These are phyloP conservation scores for Hypselothyrea guttata DNA, from an alignment of 2,888 invertebrate genomes.

Conservation along the genomic window DNA sequence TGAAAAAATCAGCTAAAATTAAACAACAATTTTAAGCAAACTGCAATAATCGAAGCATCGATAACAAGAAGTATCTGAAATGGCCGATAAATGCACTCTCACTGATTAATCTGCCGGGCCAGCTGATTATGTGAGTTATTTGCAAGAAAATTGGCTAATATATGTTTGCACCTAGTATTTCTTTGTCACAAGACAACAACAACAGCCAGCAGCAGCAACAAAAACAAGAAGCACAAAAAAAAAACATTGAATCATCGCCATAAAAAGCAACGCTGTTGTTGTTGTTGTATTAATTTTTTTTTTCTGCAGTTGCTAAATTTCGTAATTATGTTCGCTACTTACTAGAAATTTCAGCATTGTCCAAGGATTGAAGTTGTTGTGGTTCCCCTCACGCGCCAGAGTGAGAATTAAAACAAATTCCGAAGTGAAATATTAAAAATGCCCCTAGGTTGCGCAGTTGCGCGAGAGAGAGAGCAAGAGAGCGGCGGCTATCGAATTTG, in stretches of 20 bases:
- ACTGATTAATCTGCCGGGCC: too few relatives aligned
- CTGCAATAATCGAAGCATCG: constrained; percentile 7
- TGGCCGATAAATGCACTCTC: not conserved
- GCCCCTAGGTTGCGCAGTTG: constrained; percentile 2
- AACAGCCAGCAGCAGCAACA: constrained; percentile 13
- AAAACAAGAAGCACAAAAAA: constrained; percentile 1
- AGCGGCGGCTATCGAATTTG: too few relatives aligned
- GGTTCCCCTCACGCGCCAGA: constrained; percentile 71
- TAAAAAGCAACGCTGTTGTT: constrained; percentile 43
- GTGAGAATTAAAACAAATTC: constrained; percentile 64
- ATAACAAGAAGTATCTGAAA: not conserved
- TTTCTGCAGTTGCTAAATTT: constrained; percentile 7
- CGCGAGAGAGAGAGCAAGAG: constrained; percentile 6
- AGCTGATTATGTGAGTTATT: not conserved
- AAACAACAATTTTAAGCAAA: not conserved
- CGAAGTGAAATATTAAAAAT: constrained; percentile 23
- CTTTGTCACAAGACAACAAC: constrained; percentile 10
- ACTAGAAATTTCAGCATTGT: constrained; percentile 81
- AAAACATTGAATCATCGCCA: constrained; percentile 53
- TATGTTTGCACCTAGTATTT: constrained; percentile 13
- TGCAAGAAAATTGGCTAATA: not conserved
- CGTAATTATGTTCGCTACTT: constrained; percentile 34
- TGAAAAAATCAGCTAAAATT: too few relatives aligned
- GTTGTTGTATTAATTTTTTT: too few relatives aligned
- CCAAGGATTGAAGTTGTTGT: constrained; percentile 61